These are phyloP conservation scores for Stichopus chloronotus DNA, from an alignment of 35 echinoderm and acorn worm genomes.

Conservation along the genomic window DNA sequence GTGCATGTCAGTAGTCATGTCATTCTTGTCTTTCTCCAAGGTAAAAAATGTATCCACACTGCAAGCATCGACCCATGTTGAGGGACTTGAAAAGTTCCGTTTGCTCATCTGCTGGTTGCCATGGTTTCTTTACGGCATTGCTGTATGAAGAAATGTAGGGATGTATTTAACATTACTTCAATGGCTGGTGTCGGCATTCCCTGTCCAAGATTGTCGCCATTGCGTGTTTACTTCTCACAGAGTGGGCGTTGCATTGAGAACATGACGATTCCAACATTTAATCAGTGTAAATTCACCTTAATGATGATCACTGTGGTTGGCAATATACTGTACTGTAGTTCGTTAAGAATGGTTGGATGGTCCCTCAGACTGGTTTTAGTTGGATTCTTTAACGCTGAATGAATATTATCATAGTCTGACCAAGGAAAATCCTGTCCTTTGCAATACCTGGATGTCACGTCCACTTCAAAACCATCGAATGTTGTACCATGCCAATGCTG, in stretches of 20 bases:
- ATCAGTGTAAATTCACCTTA: constrained; percentile 21
- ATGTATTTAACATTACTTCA: background rate
- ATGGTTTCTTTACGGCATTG: background rate
- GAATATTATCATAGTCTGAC: background rate
- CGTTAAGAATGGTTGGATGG: background rate
- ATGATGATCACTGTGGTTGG: constrained; percentile 8
- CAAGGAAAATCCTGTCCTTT: background rate
- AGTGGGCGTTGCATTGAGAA: background rate
- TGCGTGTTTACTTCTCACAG: background rate
- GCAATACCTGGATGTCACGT: background rate
- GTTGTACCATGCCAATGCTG: constrained; percentile 5
- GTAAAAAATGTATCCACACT: constrained; percentile 14
- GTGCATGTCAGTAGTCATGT: background rate
- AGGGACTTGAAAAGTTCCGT: background rate
- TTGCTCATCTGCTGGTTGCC: background rate
- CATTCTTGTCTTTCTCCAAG: background rate
- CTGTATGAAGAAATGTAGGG: background rate
- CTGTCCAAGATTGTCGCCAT: background rate
- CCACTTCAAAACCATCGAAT: background rate
- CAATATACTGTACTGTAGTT: constrained; percentile 23
- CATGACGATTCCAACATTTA: constrained; percentile 18
- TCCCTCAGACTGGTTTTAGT: background rate
- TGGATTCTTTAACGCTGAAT: background rate
- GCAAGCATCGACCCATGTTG: background rate
- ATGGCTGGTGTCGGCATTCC: constrained; percentile 26